Base-by-base conservation (phyloP, 2,888 invertebrate genomes). In the Drosophila macrospina region DNA sequence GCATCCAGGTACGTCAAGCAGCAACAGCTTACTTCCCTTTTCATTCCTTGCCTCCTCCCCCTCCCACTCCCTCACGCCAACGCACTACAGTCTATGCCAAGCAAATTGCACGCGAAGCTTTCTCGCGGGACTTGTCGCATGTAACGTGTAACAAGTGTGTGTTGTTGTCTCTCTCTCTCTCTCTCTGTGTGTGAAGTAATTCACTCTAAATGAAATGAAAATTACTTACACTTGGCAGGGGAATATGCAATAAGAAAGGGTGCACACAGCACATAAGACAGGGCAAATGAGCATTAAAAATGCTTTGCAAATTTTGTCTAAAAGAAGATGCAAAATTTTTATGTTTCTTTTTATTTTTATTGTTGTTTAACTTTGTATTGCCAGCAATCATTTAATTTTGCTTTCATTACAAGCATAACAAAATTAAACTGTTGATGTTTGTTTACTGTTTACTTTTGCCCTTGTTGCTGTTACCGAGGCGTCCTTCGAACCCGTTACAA, bases 131-230 rank as follows among this genome's bases (percentile, higher is more conserved):
- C 41, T 60, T 61, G 52, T 51, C 56, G 67, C 50, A 44, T 55
- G 44, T 67, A 37, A 36, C 54, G 56, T 59, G 37, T 36, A 50
- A 48, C 82, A 83, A 83, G 82, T 83, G 86, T 83, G 74, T 64
- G 60, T 55, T 37, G 13, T 24, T 15, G 24, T 44, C 26, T 20
- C 20, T 16, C 36, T 5, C 15, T 55, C 41, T 32, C 11, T 11
- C 13, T 48, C 15, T 3, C 20, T 28, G 59, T 32, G 34, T 52
- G 52, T 30, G 16, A 42, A 55, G 67, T 52, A 70, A 66, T 80
- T 76, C 59, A 28, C 69, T 63, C 77, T 75, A 78, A 85, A 79
- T 84, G 63, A 78, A 78, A 81, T 62, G 70, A 74, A 84, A 81
- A 80, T 82, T 82, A 78, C 75, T 65, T 51, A 59, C 52, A 56